Base-by-base conservation (phyloP, 2,797 vertebrate genomes). In the Diplodus sargus region DNA sequence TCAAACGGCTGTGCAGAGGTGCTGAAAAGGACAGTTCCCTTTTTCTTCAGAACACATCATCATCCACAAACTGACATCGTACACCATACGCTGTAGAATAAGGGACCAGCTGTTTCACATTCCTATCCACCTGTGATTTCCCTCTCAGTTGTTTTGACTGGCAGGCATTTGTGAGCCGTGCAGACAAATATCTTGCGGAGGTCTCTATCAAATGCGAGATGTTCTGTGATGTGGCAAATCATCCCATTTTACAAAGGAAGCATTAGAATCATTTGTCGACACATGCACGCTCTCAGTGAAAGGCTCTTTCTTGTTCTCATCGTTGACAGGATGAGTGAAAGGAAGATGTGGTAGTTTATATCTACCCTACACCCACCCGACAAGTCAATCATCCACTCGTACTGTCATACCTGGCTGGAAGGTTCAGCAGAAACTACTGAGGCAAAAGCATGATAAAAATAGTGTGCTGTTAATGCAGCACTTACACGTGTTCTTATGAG, bases 311-410 rank as follows among this genome's bases (percentile, higher is more conserved):
- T 84, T 83, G 83, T 88, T 84, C 73, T 82, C 76, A 74, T 84
- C 83, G 67, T 76, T 91, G 90, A 92, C 85, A 89, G 87, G 81
- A 86, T 79, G 88, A 87, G 84, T 84, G 86, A 89, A 88, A 89
- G 81, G 63, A 89, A 88, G 81, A 89, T 82, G 83, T 73, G 69
- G 83, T 75, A 69, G 87, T 91, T 91, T 91, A 90, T 90, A 85
- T 91, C 89, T 51, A 73, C 89, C 86, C 83, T 70, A 22, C 79
- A 82, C 78, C 79, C 75, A 64, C 48, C 79, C 57, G 70, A 77
- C 88, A 63, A 87, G 84, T 92, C 91, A 92, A 81, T 93, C 91
- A 93, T 92, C 81, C 82, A 78, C 86, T 85, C 88, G 87, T 60
- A 67, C 79, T 77, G 72, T 91, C 78, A 72, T 56, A 76, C 52